These are phyloP conservation scores for Theristicus caerulescens DNA, from an alignment of 2,113 vertebrate species.

Conservation along the genomic window DNA sequence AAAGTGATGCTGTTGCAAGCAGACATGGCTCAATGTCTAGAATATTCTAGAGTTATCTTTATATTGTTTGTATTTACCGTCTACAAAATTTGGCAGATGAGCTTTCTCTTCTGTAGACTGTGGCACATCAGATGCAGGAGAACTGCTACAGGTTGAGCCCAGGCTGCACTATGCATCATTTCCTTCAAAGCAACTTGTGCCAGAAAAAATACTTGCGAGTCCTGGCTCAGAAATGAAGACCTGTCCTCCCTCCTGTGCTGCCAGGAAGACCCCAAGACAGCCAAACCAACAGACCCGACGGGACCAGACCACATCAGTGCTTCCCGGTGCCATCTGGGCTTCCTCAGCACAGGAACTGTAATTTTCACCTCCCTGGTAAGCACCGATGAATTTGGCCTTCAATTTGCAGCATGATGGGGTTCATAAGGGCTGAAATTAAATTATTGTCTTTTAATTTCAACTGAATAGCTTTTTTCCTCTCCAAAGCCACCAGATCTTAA, in stretches of 20 bases:
- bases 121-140: rapidly evolving
- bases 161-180: background rate
- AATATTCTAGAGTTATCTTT: background rate
- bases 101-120: background rate
- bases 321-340: background rate
- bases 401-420: background rate
- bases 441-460: constrained; percentile 37
- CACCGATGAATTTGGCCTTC: background rate
- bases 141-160: background rate
- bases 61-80: rapidly evolving
- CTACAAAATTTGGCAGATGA: background rate
- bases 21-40: rapidly evolving
- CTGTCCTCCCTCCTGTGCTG: background rate
- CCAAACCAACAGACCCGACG: background rate
- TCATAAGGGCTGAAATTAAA: constrained; percentile 45
- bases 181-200: background rate
- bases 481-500: background rate
- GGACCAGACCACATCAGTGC: background rate
- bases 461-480: background rate
- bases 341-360: background rate
- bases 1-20: background rate
- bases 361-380: background rate
- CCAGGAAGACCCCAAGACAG: background rate
- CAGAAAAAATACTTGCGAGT: background rate
- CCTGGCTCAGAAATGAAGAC: background rate